Evolutionary conservation across 2,888 invertebrate species (phyloP).

Genomic region (Osmoderma eremita): DNA sequence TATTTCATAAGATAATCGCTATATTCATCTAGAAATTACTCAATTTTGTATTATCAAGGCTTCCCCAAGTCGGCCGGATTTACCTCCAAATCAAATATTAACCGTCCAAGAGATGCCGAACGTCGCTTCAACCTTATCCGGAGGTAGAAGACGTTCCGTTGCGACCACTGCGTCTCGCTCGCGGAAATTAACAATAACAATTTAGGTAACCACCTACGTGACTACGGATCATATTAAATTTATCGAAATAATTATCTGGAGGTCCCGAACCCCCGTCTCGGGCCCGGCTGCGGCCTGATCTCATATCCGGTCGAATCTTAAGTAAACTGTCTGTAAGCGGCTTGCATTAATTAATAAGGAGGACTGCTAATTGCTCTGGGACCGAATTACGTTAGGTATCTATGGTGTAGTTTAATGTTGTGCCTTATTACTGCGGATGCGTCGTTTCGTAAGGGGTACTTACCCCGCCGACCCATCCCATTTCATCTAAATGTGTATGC

Average conservation of each 20-base stretch:
- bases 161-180: no score
- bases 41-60: no score
- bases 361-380: slow-evolving; percentile 64
- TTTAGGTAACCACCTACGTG: slow-evolving; percentile 60
- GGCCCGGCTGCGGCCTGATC: slow-evolving; percentile 46
- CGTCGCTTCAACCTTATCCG: slow-evolving; percentile 49
- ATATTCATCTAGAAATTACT: no score
- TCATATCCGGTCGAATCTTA: slow-evolving; percentile 62
- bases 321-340: slow-evolving; percentile 64
- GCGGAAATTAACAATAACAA: slow-evolving; percentile 63
- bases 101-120: slow-evolving; percentile 39
- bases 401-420: slow-evolving; percentile 31
- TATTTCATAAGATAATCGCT: no score
- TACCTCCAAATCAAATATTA: slow-evolving; percentile 54
- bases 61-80: slow-evolving; percentile 43
- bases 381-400: slow-evolving; percentile 55
- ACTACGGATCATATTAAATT: slow-evolving; percentile 63
- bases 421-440: slow-evolving; percentile 12
- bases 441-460: no score
- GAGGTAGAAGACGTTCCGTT: slow-evolving; percentile 34
- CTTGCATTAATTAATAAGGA: slow-evolving; percentile 65
- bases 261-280: slow-evolving; percentile 1
- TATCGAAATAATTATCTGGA: slow-evolving; percentile 63
- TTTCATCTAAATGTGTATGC: no score
- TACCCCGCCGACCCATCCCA: no score